Evolutionary conservation across 2,797 vertebrate species (phyloP).

Genomic region (Myotis myotis): DNA sequence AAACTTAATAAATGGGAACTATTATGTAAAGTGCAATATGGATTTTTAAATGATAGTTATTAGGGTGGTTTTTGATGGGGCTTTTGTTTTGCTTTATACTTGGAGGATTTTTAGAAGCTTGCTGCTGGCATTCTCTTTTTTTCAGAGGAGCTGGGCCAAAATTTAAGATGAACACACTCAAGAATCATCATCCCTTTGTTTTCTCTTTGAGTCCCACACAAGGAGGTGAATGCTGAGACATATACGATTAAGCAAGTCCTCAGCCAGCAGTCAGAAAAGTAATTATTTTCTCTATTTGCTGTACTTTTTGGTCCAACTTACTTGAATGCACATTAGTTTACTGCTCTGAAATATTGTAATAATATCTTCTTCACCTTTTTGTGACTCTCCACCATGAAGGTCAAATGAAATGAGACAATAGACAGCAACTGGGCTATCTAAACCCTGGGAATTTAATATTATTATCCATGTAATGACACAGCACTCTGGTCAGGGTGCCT

Average conservation of each 20-base stretch:
- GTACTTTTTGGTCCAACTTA: background rate
- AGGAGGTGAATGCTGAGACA: background rate
- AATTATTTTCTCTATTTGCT: background rate
- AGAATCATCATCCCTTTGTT: background rate
- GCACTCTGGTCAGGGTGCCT: background rate
- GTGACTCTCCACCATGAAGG: background rate
- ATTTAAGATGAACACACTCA: background rate
- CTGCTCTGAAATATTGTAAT: background rate
- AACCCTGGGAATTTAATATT: background rate
- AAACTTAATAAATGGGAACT: background rate
- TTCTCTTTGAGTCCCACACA: background rate
- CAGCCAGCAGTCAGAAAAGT: background rate
- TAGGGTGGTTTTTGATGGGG: background rate
- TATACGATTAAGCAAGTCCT: background rate
- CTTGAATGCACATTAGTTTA: background rate
- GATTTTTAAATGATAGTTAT: background rate
- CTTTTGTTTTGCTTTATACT: background rate
- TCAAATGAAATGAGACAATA: conserved; percentile 9
- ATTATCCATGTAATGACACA: background rate
- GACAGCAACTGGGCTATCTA: background rate
- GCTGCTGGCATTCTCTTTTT: background rate
- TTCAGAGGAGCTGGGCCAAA: background rate
- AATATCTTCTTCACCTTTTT: background rate
- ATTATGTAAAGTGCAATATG: background rate
- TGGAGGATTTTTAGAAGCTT: conserved; percentile 5